phyloP scores from a whole-genome alignment of 2,113 vertebrate genomes.

The Halcyon malimbica region DNA sequence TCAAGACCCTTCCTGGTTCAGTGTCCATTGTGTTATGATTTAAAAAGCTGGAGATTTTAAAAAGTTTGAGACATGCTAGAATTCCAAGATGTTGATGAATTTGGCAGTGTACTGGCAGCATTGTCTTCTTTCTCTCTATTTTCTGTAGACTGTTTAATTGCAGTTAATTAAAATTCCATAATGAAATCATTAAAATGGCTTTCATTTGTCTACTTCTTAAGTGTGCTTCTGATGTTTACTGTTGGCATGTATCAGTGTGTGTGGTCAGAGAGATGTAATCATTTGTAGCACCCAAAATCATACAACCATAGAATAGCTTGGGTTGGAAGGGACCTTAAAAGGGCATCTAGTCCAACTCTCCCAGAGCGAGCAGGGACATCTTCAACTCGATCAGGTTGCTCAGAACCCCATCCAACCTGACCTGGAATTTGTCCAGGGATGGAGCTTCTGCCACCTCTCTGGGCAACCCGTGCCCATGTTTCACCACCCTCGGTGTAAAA shows the following conservation, averaged over 20 bases:
- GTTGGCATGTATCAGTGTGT: not conserved
- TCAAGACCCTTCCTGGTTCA: not conserved
- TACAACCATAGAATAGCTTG: not conserved
- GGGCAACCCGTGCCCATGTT: no score
- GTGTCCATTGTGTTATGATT: not conserved
- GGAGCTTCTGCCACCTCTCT: no score
- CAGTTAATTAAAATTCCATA: not conserved
- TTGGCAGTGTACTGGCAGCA: not conserved
- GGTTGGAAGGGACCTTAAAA: not conserved
- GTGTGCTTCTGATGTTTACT: not conserved
- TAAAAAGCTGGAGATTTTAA: not conserved
- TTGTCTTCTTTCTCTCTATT: not conserved
- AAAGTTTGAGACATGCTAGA: not conserved
- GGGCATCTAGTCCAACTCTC: not conserved
- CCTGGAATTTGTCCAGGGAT: not conserved
- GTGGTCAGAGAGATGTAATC: not conserved
- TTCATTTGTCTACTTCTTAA: not conserved
- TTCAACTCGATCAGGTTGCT: not conserved
- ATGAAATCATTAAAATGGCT: not conserved
- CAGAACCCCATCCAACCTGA: not conserved
- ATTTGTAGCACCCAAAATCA: not conserved
- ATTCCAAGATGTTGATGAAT: not conserved
- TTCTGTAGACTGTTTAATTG: not conserved
- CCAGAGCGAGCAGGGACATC: not conserved
- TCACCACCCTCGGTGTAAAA: fast-evolving